These are phyloP conservation scores for Eublepharis macularius DNA, from an alignment of 2,113 vertebrate genomes.

Conservation along the genomic window DNA sequence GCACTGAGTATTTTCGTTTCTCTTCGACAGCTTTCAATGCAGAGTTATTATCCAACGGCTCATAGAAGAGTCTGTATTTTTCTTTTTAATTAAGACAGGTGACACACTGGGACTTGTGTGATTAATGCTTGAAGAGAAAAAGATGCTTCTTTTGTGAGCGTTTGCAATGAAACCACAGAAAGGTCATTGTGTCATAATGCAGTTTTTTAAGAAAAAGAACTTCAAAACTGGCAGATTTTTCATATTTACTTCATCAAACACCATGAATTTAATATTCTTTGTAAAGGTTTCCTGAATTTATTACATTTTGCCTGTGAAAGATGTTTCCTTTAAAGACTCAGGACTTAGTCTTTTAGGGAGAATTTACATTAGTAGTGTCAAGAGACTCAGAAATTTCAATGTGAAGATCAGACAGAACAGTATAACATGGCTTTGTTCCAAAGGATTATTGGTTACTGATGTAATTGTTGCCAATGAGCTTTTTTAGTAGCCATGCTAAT, in stretches of 20 bases:
- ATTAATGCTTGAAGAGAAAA: conserved; percentile 22
- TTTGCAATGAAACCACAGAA: conserved; percentile 19
- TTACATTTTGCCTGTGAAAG: conserved; percentile 16
- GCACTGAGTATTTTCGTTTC: conserved; percentile 34
- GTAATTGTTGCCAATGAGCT: background rate
- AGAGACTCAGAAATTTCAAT: conserved; percentile 19
- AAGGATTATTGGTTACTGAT: background rate
- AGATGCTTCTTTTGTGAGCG: conserved; percentile 30
- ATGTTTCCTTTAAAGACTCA: conserved; percentile 24
- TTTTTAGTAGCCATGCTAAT: conserved; percentile 1
- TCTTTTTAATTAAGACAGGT: conserved; percentile 50
- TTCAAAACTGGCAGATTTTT: conserved; percentile 13
- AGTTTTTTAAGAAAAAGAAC: conserved; percentile 18
- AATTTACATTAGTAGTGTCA: conserved; percentile 12
- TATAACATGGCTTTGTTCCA: background rate
- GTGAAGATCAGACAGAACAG: conserved; percentile 7
- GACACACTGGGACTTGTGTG: conserved; percentile 1
- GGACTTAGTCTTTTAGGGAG: conserved; percentile 3
- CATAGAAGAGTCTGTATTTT: conserved; percentile 8
- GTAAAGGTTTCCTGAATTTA: conserved; percentile 15
- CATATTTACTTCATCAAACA: conserved; percentile 34
- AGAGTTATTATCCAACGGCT: conserved; percentile 14
- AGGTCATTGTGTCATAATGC: conserved; percentile 35
- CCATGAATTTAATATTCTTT: conserved; percentile 17
- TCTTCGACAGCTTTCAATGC: conserved; percentile 14